Percentiles rank a stretch among this genome's conserved stretches.
These are phyloP conservation scores for Ictalurus furcatus DNA, from an alignment of 2,113 vertebrate species.

Conservation along the genomic window DNA sequence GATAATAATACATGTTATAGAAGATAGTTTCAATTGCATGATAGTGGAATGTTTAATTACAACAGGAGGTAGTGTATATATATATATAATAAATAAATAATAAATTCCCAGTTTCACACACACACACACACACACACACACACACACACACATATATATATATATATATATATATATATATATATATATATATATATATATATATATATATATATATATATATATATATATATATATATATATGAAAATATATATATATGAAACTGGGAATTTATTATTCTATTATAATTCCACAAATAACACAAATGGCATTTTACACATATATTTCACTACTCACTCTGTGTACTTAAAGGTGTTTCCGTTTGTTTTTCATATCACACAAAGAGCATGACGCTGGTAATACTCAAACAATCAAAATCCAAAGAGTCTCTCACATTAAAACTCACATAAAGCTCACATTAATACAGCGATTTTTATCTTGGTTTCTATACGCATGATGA, in stretches of 20 bases:
- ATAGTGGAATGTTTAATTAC: background rate
- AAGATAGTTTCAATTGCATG: background rate
- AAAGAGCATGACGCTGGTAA: slow-evolving; percentile 6
- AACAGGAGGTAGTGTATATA: background rate
- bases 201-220: no score
- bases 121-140: no score
- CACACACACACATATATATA: no score
- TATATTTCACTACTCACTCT: background rate
- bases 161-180: no score
- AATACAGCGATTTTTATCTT: background rate
- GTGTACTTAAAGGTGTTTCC: slow-evolving; percentile 21
- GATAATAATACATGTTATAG: background rate
- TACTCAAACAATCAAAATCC: slow-evolving; percentile 4
- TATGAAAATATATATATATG: background rate
- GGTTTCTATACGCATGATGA: background rate
- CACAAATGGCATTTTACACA: background rate
- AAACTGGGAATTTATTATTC: background rate
- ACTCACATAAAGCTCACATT: background rate
- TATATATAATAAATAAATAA: no score
- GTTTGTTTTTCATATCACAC: slow-evolving; percentile 29
- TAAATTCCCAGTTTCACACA: no score
- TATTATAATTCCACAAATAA: background rate
- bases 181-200: no score
- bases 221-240: no score
- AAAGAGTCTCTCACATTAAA: background rate